phyloP scores from a whole-genome alignment of 1,140 invertebrate genomes.

The Uloborus diversus region DNA sequence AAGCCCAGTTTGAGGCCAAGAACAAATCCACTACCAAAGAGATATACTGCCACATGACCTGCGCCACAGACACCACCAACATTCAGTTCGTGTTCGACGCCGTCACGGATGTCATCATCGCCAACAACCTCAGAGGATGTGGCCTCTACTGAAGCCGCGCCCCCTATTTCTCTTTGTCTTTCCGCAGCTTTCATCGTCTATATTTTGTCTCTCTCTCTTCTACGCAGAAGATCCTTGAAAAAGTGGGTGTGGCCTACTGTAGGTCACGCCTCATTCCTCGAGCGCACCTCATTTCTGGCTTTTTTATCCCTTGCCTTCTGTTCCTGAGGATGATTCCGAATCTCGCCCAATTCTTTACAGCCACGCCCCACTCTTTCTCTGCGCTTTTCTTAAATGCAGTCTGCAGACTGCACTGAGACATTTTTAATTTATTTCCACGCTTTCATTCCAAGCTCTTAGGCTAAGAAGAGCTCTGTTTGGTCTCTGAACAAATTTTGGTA shows the following conservation, averaged over 20 bases:
- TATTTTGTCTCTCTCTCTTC: background rate
- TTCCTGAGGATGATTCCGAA: background rate
- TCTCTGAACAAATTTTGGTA: too few relatives aligned
- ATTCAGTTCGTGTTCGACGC: slow-evolving; percentile 99
- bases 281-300: background rate
- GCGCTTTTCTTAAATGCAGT: too few relatives aligned
- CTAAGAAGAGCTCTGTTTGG: too few relatives aligned
- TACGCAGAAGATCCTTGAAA: background rate
- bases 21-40: slow-evolving; percentile 99
- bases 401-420: too few relatives aligned
- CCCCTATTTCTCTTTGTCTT: background rate
- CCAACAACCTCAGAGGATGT: slow-evolving; percentile 98
- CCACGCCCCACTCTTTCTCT: background rate
- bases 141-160: slow-evolving; percentile 82
- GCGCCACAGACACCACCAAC: slow-evolving; percentile 99
- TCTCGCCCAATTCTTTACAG: background rate
- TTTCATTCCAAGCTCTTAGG: too few relatives aligned
- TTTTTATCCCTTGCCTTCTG: background rate
- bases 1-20: slow-evolving; percentile 99
- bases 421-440: too few relatives aligned
- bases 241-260: background rate
- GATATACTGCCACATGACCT: slow-evolving; percentile 99
- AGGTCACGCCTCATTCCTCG: background rate
- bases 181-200: background rate
- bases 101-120: slow-evolving; percentile 99